These are phyloP conservation scores for Gastrophryne carolinensis DNA, from an alignment of 2,797 vertebrate genomes.

Conservation along the genomic window DNA sequence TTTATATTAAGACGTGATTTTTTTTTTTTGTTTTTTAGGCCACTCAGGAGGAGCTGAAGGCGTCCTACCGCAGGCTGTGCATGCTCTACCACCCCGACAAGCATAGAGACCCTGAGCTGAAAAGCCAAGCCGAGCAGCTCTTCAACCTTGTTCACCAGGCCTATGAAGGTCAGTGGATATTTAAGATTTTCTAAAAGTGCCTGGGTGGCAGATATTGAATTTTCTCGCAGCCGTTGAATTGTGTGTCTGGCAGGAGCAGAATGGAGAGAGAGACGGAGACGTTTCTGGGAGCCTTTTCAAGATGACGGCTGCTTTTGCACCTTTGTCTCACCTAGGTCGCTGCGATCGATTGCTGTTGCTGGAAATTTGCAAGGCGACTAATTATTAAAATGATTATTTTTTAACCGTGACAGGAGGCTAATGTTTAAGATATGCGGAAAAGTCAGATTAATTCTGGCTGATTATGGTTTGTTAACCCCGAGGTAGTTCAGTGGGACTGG, in stretches of 20 bases:
- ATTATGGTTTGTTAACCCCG: constrained; percentile 27
- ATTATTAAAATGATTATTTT: constrained; percentile 48
- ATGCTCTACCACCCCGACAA: constrained; percentile 99
- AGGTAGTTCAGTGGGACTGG: too few species aligned
- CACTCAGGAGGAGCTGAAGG: constrained; percentile 93
- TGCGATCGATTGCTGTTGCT: constrained; percentile 37
- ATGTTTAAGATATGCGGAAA: constrained; percentile 19
- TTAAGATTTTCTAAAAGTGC: background rate
- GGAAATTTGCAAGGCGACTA: constrained; percentile 42
- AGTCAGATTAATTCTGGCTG: constrained; percentile 19
- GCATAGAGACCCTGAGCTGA: constrained; percentile 94
- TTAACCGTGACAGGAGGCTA: constrained; percentile 36
- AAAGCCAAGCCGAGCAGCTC: constrained; percentile 88
- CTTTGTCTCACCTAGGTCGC: constrained; percentile 43
- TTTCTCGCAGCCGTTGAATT: constrained; percentile 46
- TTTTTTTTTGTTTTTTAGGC: constrained; percentile 71
- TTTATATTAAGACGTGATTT: too few species aligned
- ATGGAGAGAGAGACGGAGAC: background rate
- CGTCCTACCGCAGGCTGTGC: constrained; percentile 90
- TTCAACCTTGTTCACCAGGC: constrained; percentile 97
- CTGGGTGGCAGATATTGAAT: constrained; percentile 21
- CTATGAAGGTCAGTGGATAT: constrained; percentile 85
- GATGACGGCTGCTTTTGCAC: constrained; percentile 35
- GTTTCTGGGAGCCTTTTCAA: constrained; percentile 44
- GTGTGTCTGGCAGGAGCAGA: constrained; percentile 26